Evolutionary conservation across 2,888 invertebrate species (phyloP), one percentile per base, ranked within the genome.

Genomic region (Mactromeris polynyma): DNA sequence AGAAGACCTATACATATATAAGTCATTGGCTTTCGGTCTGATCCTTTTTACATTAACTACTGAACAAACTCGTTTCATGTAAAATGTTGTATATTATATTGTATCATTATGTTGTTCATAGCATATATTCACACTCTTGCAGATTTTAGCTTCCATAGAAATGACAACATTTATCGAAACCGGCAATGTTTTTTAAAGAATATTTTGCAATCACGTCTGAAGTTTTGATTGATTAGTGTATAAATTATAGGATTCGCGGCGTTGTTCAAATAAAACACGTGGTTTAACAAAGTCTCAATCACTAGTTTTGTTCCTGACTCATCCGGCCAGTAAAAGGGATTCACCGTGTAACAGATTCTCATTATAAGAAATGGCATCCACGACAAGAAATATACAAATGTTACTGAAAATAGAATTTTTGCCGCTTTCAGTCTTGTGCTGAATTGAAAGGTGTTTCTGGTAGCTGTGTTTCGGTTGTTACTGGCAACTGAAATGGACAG

Each of bases 221-320:
- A 94, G 3, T 79, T 84, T 36, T 87, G 87, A 81, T 93, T 93
- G 0, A 93, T 85, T 1, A 92, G 42, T 26, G 92, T 88, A 80
- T 94, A 93, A 0, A 94, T 92, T 4, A 94, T 83, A 11, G 93
- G 94, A 38, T 94, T 93, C 1, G 87, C 89, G 0, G 92, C 90
- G 64, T 93, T 93, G 81, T 94, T 94, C 0, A 93, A 46, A 64
- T 92, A 93, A 85, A 93, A 93, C 42, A 93, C 86, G 46, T 92
- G 93, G 51, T 86, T 91, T 0, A 93, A 36, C 36, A 93, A 69
- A 46, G 84, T 54, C 33, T 89, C 85, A 1, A 88, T 51, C 2
- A 91, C 85, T 17, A 79, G 46, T n/a, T 79, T 82, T 0, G 73
- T 80, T 17, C 82, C 81, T 21, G 90, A 88, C 6, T 88, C 36